These are phyloP conservation scores for Ginglymostoma cirratum DNA, from an alignment of 2,113 vertebrate genomes.

Conservation along the genomic window DNA sequence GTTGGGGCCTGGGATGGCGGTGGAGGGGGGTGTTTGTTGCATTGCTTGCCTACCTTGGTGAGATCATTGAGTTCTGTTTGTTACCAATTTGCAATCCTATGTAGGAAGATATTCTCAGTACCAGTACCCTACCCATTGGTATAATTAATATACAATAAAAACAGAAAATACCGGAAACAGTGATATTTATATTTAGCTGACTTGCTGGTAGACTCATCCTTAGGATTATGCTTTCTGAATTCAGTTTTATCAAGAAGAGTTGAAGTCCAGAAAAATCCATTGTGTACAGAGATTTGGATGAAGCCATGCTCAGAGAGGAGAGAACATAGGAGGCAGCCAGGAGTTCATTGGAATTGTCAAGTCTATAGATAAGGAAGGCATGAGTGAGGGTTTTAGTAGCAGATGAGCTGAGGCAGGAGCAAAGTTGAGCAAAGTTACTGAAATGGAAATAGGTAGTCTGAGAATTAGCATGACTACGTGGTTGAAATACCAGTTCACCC, in stretches of 20 bases:
- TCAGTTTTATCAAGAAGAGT: background rate
- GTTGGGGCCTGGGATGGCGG: too few relatives aligned
- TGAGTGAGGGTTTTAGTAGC: too few relatives aligned
- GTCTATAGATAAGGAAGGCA: too few relatives aligned
- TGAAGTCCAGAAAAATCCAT: background rate
- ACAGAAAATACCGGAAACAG: background rate
- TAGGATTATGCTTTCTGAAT: background rate
- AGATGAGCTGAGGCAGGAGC: too few relatives aligned
- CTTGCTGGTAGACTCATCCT: background rate
- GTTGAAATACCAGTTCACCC: too few relatives aligned
- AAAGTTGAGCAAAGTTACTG: too few relatives aligned
- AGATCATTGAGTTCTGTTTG: background rate
- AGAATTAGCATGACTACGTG: too few relatives aligned
- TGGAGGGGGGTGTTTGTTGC: background rate
- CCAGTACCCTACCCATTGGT: background rate
- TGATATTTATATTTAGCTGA: background rate
- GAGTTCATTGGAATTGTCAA: too few relatives aligned
- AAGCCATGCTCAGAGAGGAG: too few relatives aligned
- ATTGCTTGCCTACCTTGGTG: background rate
- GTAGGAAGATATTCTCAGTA: background rate
- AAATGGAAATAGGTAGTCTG: too few relatives aligned
- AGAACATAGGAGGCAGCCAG: too few relatives aligned
- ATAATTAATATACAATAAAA: background rate
- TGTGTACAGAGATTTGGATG: too few relatives aligned
- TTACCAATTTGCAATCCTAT: background rate